phyloP scores from a whole-genome alignment of 2,797 vertebrate species.

The Malurus splendens region DNA sequence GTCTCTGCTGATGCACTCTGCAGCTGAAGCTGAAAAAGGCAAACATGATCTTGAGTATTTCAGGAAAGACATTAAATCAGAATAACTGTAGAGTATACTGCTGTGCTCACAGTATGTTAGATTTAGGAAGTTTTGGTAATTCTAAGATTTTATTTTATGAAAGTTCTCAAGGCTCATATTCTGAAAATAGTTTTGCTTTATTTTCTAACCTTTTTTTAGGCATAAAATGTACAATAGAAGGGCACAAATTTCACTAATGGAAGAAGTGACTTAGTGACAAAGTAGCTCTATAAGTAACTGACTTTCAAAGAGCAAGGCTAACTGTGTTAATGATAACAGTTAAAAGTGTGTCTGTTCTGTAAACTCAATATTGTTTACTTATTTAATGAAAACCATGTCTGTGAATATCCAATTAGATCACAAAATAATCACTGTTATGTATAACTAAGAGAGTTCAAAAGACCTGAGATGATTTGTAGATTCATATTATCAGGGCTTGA shows the following conservation, averaged over 20 bases:
- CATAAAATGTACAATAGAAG: background rate
- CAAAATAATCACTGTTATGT: background rate
- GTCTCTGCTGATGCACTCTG: background rate
- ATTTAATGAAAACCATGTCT: background rate
- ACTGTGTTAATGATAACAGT: background rate
- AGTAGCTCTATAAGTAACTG: background rate
- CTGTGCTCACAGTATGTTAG: background rate
- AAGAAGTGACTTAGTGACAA: background rate
- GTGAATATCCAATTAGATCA: background rate
- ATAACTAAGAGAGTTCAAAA: background rate
- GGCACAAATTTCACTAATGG: fast-evolving
- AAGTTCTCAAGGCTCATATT: background rate
- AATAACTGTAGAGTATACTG: background rate
- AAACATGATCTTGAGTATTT: background rate
- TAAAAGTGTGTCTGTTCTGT: background rate
- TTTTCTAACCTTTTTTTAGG: background rate
- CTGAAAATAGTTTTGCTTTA: background rate
- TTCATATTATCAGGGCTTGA: background rate
- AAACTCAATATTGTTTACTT: background rate
- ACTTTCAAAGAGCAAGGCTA: background rate
- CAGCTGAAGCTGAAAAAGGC: background rate
- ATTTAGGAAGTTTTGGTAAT: background rate
- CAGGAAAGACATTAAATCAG: background rate
- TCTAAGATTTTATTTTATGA: background rate
- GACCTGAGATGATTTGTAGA: background rate